phyloP scores from a whole-genome alignment of 2,797 vertebrate species.

The Chaetodon trifasciatus region DNA sequence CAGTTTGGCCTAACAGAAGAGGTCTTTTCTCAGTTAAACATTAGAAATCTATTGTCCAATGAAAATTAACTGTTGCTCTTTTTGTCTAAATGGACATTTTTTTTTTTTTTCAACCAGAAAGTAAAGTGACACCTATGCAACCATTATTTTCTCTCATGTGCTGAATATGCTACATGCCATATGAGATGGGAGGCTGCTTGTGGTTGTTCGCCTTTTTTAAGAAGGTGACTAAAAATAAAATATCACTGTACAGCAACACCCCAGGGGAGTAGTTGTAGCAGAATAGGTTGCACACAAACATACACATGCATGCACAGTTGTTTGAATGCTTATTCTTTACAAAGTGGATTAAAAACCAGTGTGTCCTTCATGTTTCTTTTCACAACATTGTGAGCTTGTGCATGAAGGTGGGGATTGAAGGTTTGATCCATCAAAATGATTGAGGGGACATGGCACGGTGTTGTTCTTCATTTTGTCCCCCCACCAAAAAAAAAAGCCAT shows the following conservation, averaged over 20 bases:
- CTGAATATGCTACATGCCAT: slow-evolving; percentile 1
- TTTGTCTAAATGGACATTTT: neutral
- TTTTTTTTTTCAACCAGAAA: neutral
- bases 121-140: neutral
- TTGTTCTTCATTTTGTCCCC: slow-evolving; percentile 23
- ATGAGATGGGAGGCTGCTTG: neutral
- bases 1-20: neutral
- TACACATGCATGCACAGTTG: neutral
- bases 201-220: neutral
- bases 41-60: neutral
- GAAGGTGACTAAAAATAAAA: slow-evolving; percentile 17
- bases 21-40: neutral
- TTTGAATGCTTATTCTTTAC: slow-evolving; percentile 15
- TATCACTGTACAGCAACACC: slow-evolving; percentile 2
- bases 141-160: neutral
- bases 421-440: slow-evolving; percentile 30
- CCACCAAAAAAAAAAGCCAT: neutral
- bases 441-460: neutral
- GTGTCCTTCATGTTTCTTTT: neutral
- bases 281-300: slow-evolving; percentile 2
- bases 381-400: neutral
- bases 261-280: neutral
- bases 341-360: slow-evolving; percentile 4
- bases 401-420: neutral
- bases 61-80: neutral